Evolutionary conservation across 2,113 vertebrate genomes (phyloP), one percentile per base, ranked within the genome.

Genomic region (Trichechus manatus): DNA sequence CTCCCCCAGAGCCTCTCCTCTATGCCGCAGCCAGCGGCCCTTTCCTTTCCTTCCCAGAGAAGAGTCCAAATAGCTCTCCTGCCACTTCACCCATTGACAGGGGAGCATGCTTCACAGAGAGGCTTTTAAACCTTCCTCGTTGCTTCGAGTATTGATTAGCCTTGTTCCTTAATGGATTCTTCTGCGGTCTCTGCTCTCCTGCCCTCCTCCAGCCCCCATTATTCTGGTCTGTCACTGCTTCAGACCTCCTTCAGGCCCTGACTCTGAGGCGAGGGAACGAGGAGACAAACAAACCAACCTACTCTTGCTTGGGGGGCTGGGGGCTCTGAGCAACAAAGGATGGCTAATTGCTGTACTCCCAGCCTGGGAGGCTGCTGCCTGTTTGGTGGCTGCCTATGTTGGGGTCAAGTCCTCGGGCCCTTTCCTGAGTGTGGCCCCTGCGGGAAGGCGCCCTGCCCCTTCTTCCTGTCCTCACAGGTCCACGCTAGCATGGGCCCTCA

Each of bases 51-150:
- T 72, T 91, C 72, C 79, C 36, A 22, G 89, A 89, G 56, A 68
- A 87, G 44, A 42, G 1, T 39, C 86, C 94, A 82, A 20, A 63
- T 36, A 75, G 90, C 89, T 82, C 56, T 59, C 5, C 59, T 47
- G 82, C 66, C 92, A 9, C 79, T 74, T 61, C 70, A 87, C 87
- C 91, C 95, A n/a, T 80, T 95, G 97, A 96, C 59, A 3, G 82
- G 36, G 64, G 66, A 47, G 59, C 10, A 0, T 68, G 89, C 97
- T 98, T 95, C 86, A 97, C 96, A 92, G 94, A 98, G 97, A 98
- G 95, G 98, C 98, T 99, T 98, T 99, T 98, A 98, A 98, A 98
- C 86, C 97, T 95, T 97, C 72, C 94, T 84, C 91, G 97, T 97
- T 88, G 98, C 95, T 94, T 88, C 89, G 88, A 92, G 96, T 98